A percentile compares a stretch with the other conserved stretches of the same genome.
Evolutionary conservation across 2,888 invertebrate species (phyloP).

Genomic region (Holacanthella duospinosa): DNA sequence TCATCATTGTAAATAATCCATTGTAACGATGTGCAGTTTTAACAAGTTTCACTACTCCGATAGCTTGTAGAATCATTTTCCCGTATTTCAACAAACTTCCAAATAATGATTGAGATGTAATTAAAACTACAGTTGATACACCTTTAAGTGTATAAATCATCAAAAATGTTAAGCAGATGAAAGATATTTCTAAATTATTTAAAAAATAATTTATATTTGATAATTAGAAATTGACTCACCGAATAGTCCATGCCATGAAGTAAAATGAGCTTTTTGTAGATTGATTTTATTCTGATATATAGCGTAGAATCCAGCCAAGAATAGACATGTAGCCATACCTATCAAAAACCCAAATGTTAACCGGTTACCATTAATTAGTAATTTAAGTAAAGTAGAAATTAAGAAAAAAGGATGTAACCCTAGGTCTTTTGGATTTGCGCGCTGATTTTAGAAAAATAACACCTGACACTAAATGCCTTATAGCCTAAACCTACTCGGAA

Average conservation of each 20-base stretch:
- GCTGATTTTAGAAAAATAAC: no score
- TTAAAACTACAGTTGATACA: not conserved
- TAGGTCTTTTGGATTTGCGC: not conserved
- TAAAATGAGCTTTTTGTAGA: slow-evolving; percentile 26
- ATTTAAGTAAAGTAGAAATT: no score
- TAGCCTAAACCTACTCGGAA: no score
- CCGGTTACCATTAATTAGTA: no score
- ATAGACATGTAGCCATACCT: not conserved
- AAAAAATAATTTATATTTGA: not conserved
- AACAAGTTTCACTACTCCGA: not conserved
- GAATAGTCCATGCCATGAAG: slow-evolving; percentile 25
- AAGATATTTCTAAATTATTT: not conserved
- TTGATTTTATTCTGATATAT: slow-evolving; percentile 22
- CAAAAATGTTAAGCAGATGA: not conserved
- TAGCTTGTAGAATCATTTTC: not conserved
- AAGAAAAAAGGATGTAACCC: no score
- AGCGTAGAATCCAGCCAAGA: slow-evolving; percentile 16
- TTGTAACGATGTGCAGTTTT: not conserved
- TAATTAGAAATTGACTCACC: slow-evolving; percentile 14
- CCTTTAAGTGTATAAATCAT: no score
- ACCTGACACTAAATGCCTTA: no score
- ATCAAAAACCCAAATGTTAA: not conserved
- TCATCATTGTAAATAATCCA: not conserved
- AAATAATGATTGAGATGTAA: not conserved
- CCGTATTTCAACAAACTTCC: not conserved